phyloP scores from a whole-genome alignment of 2,888 invertebrate species.

The Dasysyrphus albostriatus region DNA sequence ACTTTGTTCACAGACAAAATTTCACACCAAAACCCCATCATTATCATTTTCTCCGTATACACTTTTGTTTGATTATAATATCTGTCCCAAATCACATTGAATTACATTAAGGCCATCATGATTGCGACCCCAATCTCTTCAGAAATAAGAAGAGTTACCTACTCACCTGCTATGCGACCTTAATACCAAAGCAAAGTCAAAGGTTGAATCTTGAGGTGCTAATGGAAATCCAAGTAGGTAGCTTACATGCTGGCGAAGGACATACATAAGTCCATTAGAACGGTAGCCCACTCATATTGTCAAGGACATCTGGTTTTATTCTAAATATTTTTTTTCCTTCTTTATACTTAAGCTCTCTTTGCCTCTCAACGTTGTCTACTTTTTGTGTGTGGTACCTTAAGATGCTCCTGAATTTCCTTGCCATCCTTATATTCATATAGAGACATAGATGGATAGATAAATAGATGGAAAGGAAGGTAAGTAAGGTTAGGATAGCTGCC shows the following conservation, averaged over 20 bases:
- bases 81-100: constrained; percentile 7
- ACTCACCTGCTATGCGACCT: constrained; percentile 54
- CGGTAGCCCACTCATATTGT: constrained; percentile 55
- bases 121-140: constrained; percentile 8
- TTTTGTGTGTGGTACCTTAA: constrained; percentile 51
- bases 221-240: constrained; percentile 55
- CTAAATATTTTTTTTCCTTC: constrained; percentile 12
- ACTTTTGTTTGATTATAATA: background rate
- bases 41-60: background rate
- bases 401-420: constrained; percentile 43
- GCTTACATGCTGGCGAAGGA: constrained; percentile 33
- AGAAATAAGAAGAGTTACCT: background rate
- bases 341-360: constrained; percentile 15
- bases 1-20: background rate
- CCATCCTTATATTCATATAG: background rate
- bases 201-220: constrained; percentile 44
- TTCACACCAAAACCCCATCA: background rate
- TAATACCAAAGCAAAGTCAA: constrained; percentile 58
- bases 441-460: background rate
- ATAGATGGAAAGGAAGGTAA: background rate
- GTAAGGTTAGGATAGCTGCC: background rate
- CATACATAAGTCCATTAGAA: constrained; percentile 59
- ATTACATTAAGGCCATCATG: constrained; percentile 22
- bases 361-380: constrained; percentile 7
- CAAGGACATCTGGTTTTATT: constrained; percentile 61